Evolutionary conservation across 2,888 invertebrate genomes (phyloP), one percentile per base, ranked within the genome.

Genomic region (Tethea ocularis): DNA sequence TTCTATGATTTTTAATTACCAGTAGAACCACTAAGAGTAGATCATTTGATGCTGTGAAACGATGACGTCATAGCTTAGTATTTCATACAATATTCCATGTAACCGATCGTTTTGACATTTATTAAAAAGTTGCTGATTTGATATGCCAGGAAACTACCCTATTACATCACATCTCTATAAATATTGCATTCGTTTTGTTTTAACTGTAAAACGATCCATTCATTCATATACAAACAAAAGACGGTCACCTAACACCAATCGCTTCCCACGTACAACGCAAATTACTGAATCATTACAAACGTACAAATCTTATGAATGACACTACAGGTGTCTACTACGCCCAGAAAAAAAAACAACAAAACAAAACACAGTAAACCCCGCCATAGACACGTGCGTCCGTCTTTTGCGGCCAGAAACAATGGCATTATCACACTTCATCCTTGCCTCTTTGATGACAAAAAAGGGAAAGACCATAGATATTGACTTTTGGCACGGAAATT

Each of bases 361-460:
- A 87, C 83, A 86, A 82, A 84, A 82, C 74, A 78, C 72, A 75
- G 82, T 83, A 80, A 84, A 87, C 83, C 87, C 83, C 82, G 82
- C 82, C 78, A 79, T 69, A 85, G 91, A 89, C 92, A 91, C 81
- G 81, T 78, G 80, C 91, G 91, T 80, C 84, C 84, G 84, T 88
- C 83, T 80, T 84, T 87, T 89, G 90, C 88, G 91, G 91, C 81
- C 80, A 85, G 80, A 89, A 80, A 92, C 91, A 91, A 91, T 87
- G 69, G 79, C 77, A 75, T 78, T 78, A 86, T 81, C 76, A 72
- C 74, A 68, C 67, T 57, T 60, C 64, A 64, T 70, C 69, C 69
- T 67, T 69, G 74, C 72, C 69, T 64, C 67, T 68, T 22, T 33
- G 22, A 33, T 22, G 13, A 69, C 76, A 76, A 83, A 82, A 84